Evolutionary conservation across 2,888 invertebrate genomes (phyloP), one percentile per base, ranked within the genome.

Genomic region (Ectemnius continuus): DNA sequence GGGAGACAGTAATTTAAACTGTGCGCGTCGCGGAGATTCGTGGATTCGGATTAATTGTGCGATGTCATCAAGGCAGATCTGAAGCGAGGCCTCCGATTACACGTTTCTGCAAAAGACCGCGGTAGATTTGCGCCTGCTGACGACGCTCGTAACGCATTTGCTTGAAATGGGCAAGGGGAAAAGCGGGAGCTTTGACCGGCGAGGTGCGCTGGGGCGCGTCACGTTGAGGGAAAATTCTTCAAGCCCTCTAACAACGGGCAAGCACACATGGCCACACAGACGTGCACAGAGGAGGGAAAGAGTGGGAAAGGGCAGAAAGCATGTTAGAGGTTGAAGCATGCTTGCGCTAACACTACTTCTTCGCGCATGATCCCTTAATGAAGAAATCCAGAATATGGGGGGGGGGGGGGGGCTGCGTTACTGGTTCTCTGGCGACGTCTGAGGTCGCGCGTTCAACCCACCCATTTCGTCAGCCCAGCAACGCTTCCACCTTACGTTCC

Each of bases 381-480:
- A 88, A 88, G 88, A 86, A 87, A 86, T 84, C 82, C 77, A 81
- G 80, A 85, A 84, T 81, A 78, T 76, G 80, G 79, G 67, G 61
- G 59, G 2, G 45, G 45, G 69, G 76, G 80, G 79, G 67, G 61
- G 59, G 2, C 47, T 46, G 69, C 74, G 76, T 85, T 82, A 85
- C 81, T 77, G 82, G 84, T 80, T 88, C 88, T 85, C 88, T 73
- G 73, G 63, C 82, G 88, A 88, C 88, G 88, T 88, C 85, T 36
- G 11, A 36, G 36, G 36, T 11, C 36, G 36, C 36, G 8, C 36
- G 36, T 23, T 23, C 83, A 84, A 84, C 81, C 71, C 65, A 70
- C 52, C 23, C 56, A 73, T 76, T 70, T 73, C 75, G 64, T 66
- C 67, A 58, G 26, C 56, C 59, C 20, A 48, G 65, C 56, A 46